Conservation (phyloP, 2,113 vertebrate species). For the Ceratotherium simum region DNA sequence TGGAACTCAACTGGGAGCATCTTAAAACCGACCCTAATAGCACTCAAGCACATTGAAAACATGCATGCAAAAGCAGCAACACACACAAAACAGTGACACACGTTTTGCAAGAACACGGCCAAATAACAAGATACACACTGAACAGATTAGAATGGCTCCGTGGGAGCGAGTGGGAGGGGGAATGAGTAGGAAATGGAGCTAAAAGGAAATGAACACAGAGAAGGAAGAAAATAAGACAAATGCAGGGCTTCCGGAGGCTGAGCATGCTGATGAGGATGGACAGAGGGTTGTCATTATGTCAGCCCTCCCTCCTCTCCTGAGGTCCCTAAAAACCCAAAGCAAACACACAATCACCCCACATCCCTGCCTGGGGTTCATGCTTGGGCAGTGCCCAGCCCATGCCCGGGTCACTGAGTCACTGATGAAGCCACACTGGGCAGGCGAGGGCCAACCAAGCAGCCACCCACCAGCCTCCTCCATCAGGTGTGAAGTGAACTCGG, state of each 20-base stretch:
- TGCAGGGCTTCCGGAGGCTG: rapidly evolving
- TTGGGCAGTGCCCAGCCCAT: rapidly evolving
- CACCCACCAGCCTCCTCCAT: not conserved
- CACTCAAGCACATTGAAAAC: rapidly evolving
- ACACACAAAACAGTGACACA: not conserved
- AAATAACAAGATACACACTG: not conserved
- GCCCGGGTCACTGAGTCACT: not conserved
- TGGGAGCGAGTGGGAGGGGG: not conserved
- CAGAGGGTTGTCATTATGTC: not conserved
- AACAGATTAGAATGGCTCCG: not conserved
- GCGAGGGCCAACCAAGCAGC: not conserved
- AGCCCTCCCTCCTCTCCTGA: not conserved
- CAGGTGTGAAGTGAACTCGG: not conserved
- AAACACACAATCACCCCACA: not conserved
- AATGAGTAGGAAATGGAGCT: not conserved
- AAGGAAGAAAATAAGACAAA: not conserved
- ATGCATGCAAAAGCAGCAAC: rapidly evolving
- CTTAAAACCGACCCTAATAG: not conserved
- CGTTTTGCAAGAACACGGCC: not conserved
- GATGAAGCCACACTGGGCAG: not conserved
- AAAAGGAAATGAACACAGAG: not conserved
- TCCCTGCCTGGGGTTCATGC: not conserved
- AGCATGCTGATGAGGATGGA: rapidly evolving
- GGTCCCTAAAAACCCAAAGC: not conserved
- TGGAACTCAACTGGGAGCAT: rapidly evolving